Evolutionary conservation across 2,888 invertebrate genomes (phyloP).

Genomic region (Glyphotaelius pellucidus): DNA sequence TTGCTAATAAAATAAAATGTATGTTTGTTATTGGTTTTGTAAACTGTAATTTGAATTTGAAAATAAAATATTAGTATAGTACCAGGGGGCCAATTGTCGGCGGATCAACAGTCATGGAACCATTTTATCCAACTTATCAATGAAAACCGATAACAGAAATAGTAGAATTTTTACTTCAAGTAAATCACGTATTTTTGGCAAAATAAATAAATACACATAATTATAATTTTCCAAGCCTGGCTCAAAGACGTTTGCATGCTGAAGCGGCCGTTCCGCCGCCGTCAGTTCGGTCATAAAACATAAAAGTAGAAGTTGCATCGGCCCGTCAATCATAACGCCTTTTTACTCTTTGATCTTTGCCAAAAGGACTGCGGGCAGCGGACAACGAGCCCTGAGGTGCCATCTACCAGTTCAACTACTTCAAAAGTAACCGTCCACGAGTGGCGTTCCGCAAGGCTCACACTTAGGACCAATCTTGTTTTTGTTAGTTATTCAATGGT

Average conservation of each 20-base stretch:
- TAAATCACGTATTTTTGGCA: neutral
- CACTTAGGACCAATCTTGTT: no score
- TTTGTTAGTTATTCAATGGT: no score
- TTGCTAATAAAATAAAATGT: no score
- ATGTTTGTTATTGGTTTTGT: no score
- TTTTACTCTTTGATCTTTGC: constrained; percentile 2
- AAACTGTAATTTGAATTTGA: no score
- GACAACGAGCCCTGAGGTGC: neutral
- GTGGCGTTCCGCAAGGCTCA: no score
- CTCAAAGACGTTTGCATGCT: neutral
- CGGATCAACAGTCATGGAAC: no score
- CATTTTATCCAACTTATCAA: no score
- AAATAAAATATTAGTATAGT: no score
- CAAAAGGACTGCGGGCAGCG: neutral
- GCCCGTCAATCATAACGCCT: neutral
- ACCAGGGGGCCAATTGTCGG: no score
- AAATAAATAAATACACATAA: neutral
- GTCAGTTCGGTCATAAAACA: neutral
- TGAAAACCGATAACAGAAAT: neutral
- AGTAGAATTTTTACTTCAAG: neutral
- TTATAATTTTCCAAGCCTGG: neutral
- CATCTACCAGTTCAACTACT: neutral
- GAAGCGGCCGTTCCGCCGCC: neutral
- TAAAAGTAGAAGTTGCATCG: neutral
- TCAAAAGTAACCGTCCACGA: neutral